A percentile compares a stretch with the other conserved stretches of the same genome.
phyloP scores from a whole-genome alignment of 2,797 vertebrate genomes.

The Nannoperca australis region DNA sequence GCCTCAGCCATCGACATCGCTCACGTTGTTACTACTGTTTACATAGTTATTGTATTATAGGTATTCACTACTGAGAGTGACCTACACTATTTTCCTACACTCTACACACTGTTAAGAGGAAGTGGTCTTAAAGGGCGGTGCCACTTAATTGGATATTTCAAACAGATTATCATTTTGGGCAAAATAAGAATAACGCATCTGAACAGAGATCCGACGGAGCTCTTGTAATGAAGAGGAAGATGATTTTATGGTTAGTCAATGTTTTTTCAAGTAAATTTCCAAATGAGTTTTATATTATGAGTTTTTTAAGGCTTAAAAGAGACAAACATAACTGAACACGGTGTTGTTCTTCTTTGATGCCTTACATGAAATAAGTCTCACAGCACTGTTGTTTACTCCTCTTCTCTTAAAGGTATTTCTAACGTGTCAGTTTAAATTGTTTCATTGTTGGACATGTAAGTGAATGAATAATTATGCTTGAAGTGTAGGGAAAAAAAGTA shows the following conservation, averaged over 20 bases:
- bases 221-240: constrained; percentile 1
- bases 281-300: constrained; percentile 43
- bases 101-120: background rate
- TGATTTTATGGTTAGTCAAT: background rate
- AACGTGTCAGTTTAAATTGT: background rate
- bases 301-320: constrained; percentile 15
- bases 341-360: constrained; percentile 47
- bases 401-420: constrained; percentile 11
- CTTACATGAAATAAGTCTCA: constrained; percentile 54
- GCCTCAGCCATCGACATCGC: constrained; percentile 6
- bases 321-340: constrained; percentile 8
- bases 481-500: background rate
- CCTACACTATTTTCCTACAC: background rate
- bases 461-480: constrained; percentile 12
- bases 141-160: constrained; percentile 6
- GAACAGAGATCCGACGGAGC: constrained; percentile 8
- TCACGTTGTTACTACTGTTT: constrained; percentile 53
- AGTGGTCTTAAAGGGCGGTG: constrained; percentile 3
- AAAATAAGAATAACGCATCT: constrained; percentile 2
- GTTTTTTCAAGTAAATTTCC: constrained; percentile 10
- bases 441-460: constrained; percentile 9
- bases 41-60: constrained; percentile 39
- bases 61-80: constrained; percentile 61
- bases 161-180: background rate
- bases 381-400: constrained; percentile 9